phyloP scores from a whole-genome alignment of 2,113 vertebrate genomes.

The Cololabis saira region DNA sequence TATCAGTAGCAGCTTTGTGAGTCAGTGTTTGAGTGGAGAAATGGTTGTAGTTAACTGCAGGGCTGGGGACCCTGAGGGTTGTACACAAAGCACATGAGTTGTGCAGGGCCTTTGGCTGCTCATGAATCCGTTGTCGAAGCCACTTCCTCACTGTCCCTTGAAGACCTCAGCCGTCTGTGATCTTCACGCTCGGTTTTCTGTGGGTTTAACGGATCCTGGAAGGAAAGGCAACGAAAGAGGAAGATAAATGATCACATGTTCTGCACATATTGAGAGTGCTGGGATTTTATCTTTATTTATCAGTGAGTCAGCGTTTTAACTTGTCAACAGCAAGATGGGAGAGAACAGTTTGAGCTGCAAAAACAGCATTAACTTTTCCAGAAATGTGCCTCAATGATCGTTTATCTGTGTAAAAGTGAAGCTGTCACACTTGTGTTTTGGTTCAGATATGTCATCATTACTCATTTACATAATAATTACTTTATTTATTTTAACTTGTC shows the following conservation, averaged over 20 bases:
- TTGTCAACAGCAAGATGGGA: not conserved
- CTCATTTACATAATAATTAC: not conserved
- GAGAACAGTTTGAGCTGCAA: not conserved
- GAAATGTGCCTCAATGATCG: not conserved
- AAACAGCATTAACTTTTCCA: not conserved
- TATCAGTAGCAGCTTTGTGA: constrained; percentile 3
- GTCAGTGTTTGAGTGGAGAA: not conserved
- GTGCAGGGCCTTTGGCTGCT: not conserved
- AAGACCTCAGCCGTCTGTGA: constrained; percentile 9
- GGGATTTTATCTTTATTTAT: not conserved
- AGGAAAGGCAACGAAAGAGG: not conserved
- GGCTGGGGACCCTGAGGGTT: not conserved
- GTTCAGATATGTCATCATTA: not conserved
- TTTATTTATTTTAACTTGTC: too few species aligned
- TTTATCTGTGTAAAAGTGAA: not conserved
- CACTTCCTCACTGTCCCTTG: constrained; percentile 9
- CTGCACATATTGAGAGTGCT: not conserved
- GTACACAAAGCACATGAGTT: not conserved
- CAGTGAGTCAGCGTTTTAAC: not conserved
- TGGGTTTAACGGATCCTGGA: constrained; percentile 19
- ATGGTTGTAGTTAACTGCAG: not conserved
- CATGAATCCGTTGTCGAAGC: constrained; percentile 11
- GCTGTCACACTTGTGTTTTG: not conserved
- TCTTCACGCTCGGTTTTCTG: not conserved
- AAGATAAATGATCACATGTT: not conserved